Evolutionary conservation across 2,888 invertebrate species (phyloP).

Genomic region (Dexiosoma caninum): DNA sequence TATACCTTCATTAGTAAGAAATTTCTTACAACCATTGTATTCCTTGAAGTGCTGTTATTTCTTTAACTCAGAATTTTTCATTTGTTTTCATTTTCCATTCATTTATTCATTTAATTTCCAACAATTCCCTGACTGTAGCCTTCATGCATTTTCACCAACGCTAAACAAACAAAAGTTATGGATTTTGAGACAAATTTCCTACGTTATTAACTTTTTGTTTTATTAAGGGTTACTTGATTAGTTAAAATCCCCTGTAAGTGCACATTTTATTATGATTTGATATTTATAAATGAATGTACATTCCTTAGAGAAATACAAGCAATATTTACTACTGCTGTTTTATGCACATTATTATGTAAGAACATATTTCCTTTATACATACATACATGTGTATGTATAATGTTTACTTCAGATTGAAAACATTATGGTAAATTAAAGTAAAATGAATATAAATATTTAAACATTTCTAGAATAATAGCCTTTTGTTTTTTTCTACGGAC

Average conservation of each 20-base stretch:
- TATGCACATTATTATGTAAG: neutral
- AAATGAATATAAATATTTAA: slow-evolving; percentile 49
- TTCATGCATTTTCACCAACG: too few relatives aligned
- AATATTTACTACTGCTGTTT: slow-evolving; percentile 7
- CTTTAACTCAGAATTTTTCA: too few relatives aligned
- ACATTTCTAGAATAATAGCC: slow-evolving; percentile 8
- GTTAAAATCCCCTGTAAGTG: neutral
- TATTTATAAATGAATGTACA: slow-evolving; percentile 20
- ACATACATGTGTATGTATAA: neutral
- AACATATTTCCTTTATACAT: too few relatives aligned
- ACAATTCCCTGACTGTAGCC: too few relatives aligned
- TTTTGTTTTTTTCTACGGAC: neutral
- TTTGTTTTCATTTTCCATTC: too few relatives aligned
- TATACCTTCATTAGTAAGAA: too few relatives aligned
- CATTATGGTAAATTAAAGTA: slow-evolving; percentile 43
- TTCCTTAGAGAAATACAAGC: slow-evolving; percentile 50
- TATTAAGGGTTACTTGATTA: neutral
- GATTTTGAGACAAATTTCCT: too few relatives aligned
- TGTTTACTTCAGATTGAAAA: slow-evolving; percentile 23
- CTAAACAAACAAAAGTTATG: too few relatives aligned
- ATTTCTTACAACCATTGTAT: too few relatives aligned
- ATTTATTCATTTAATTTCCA: too few relatives aligned
- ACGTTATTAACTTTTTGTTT: neutral
- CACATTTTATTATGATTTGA: slow-evolving; percentile 1
- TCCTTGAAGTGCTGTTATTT: too few relatives aligned